phyloP scores from a whole-genome alignment of 1,140 invertebrate species.

The Kradibia gibbosae region DNA sequence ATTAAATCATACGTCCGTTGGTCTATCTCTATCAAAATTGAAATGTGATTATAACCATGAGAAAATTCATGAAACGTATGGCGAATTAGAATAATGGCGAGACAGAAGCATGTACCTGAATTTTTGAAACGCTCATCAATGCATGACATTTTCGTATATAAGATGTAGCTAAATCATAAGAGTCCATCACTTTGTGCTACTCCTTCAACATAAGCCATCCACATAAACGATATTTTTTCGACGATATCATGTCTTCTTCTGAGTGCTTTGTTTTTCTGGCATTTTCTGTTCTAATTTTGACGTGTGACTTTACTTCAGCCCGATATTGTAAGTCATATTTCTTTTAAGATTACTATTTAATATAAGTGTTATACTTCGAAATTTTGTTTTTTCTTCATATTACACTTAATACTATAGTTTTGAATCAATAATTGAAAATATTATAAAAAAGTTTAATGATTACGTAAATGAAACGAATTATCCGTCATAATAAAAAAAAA shows the following conservation, averaged over 20 bases:
- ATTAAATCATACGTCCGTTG: neutral
- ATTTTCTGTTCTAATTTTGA: neutral
- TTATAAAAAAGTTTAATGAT: neutral
- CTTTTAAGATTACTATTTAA: neutral
- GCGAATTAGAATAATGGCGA: conserved; percentile 6
- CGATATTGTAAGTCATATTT: neutral
- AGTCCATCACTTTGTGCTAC: neutral
- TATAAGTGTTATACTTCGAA: too few relatives aligned
- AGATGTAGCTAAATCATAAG: conserved; percentile 6
- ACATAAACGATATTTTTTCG: neutral
- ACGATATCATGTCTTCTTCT: neutral
- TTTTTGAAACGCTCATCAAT: neutral
- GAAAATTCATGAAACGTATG: conserved; percentile 16
- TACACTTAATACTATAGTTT: neutral
- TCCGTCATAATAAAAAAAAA: neutral
- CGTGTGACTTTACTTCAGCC: neutral
- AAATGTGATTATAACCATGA: conserved; percentile 7
- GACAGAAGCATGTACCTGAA: neutral
- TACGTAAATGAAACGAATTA: neutral
- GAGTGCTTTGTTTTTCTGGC: neutral
- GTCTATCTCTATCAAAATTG: neutral
- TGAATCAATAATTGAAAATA: neutral
- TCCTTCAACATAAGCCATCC: neutral
- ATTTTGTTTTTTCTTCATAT: neutral
- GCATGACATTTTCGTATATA: conserved; percentile 13